Evolutionary conservation across 2,797 vertebrate genomes (phyloP), one percentile per base, ranked within the genome.

Genomic region (Sebastes steindachneri): DNA sequence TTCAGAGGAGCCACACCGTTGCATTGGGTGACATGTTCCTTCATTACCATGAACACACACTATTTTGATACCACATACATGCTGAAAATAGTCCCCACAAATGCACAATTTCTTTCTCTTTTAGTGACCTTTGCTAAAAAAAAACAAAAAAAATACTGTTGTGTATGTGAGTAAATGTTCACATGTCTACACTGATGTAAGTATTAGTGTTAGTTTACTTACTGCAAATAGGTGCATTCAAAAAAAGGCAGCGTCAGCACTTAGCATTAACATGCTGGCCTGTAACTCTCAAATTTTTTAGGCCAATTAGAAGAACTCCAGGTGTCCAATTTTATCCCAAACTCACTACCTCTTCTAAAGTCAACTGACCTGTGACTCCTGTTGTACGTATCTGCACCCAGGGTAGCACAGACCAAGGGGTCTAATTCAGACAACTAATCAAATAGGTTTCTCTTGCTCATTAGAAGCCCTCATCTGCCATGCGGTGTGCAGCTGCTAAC

Each of bases 401-500:
- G 48, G 8, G 15, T 7, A 4, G 68, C 31, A 12, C 35, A 41
- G 55, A 45, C 60, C 53, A 19, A 33, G 15, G 55, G 55, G 75
- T 85, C 63, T 79, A 41, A 89, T 74, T 77, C 59, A 37, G 64
- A 65, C 45, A 25, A 26, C 85, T 86, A 77, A 89, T 91, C 78
- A 88, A 77, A 83, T 80, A 62, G 57, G 54, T 83, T 72, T 72
- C 31, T 72, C 25, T 33, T 69, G 78, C 88, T 93, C 89, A 90
- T 93, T 93, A 91, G 74, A 75, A 66, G 37, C 64, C 59, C 86
- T 90, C 86, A 90, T 91, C 79, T 84, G 80, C 86, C 83, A 91
- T 92, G 88, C 88, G 19, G 48, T 29, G 53, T 71, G 84, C 79
- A 84, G 79, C 67, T 64, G 77, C 85, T 92, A 89, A 91, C 92